Evolutionary conservation across 2,888 invertebrate genomes (phyloP).

Genomic region (Nephrotoma guestfalica): DNA sequence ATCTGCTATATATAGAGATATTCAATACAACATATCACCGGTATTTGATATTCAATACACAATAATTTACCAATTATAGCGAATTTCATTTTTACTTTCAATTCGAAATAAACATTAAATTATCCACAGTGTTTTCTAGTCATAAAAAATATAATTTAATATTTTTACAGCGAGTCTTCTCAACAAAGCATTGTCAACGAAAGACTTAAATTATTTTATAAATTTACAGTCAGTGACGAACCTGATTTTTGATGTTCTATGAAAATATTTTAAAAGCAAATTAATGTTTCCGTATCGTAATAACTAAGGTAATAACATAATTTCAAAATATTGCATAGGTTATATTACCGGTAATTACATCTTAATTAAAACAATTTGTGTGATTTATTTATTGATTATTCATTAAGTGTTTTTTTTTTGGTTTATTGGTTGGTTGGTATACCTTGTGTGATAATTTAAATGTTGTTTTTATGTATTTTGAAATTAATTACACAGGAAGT

Average conservation of each 20-base stretch:
- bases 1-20: neutral
- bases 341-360: neutral
- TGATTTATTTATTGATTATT: neutral
- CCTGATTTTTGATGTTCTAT: neutral
- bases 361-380: neutral
- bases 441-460: neutral
- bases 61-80: neutral
- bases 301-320: neutral
- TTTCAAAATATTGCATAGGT: neutral
- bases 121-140: neutral
- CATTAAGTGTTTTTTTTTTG: neutral
- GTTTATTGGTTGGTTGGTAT: neutral
- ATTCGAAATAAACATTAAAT: neutral
- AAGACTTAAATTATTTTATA: too few relatives aligned
- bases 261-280: neutral
- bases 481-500: neutral
- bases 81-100: neutral
- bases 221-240: too few relatives aligned
- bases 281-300: neutral
- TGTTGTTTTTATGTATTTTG: neutral
- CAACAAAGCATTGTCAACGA: too few relatives aligned
- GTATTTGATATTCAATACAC: neutral
- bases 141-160: neutral
- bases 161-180: too few relatives aligned
- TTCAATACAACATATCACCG: neutral